Evolutionary conservation across 2,888 invertebrate species (phyloP), one percentile per base, ranked within the genome.

Genomic region (Cylloceria caligata): DNA sequence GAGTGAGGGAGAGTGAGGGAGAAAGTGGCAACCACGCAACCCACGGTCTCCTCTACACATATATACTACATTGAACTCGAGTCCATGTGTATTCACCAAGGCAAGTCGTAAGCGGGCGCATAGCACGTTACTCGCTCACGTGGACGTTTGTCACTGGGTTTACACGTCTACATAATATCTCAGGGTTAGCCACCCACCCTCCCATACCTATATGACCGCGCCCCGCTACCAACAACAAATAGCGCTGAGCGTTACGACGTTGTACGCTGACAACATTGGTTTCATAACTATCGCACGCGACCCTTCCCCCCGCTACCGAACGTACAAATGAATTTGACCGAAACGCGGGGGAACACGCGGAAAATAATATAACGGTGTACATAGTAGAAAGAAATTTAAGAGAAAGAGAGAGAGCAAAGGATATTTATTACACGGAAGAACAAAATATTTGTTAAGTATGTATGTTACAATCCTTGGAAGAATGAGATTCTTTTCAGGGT

Each of bases 81-180:
- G 42, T 71, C 52, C 57, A 19, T 76, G 65, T 76, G 75, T 68
- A 76, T 60, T 79, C 52, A 60, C 60, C 65, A 21, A 64, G 57
- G 69, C 69, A 71, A 75, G 60, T 82, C 71, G 82, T 71, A 71
- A 47, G 69, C 27, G 69, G 42, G 55, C 52, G 71, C 42, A 36
- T 34, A 30, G 60, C 34, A 27, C 75, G 75, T 75, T 79, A 78
- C 73, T 78, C 82, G 72, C 74, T 79, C 80, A 60, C 64, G 76
- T 80, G 85, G 67, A 88, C 88, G 89, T 89, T 90, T 90, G 89
- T 90, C 90, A 90, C 86, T 73, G 84, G 85, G 86, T 86, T 86
- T 85, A 85, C 85, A 84, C 84, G 79, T 87, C 87, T 87, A 89
- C 89, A 88, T 91, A 91, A 92, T 92, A 91, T 91, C 91, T 92